phyloP scores from a whole-genome alignment of 2,113 vertebrate species.

The Patagioenas fasciata region DNA sequence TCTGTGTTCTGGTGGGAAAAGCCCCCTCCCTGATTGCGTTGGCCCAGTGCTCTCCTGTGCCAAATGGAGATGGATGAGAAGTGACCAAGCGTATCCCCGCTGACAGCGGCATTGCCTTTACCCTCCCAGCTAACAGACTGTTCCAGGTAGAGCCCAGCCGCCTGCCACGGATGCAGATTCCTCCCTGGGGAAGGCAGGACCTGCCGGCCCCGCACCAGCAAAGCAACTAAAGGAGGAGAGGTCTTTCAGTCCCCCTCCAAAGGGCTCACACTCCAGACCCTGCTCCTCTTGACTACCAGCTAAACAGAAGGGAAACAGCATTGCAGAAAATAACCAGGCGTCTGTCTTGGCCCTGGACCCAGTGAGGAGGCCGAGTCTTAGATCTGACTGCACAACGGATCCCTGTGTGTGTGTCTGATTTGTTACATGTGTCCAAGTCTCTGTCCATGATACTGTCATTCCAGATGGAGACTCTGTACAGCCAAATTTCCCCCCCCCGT shows the following conservation, averaged over 20 bases:
- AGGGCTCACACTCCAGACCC: constrained; percentile 65
- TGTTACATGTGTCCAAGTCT: constrained; percentile 57
- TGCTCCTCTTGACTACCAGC: constrained; percentile 57
- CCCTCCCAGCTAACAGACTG: not conserved
- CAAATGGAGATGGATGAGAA: constrained; percentile 47
- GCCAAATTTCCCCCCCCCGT: not conserved
- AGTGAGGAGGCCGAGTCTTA: constrained; percentile 26
- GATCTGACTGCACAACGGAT: constrained; percentile 52
- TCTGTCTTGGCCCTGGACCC: constrained; percentile 44
- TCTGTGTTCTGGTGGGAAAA: not conserved
- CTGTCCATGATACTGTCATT: constrained; percentile 32
- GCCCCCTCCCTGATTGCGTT: not conserved
- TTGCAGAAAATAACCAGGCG: constrained; percentile 20
- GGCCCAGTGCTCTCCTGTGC: constrained; percentile 46
- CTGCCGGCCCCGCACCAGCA: constrained; percentile 48
- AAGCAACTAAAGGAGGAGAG: constrained; percentile 34
- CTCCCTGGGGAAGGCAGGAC: constrained; percentile 7
- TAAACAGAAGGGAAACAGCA: constrained; percentile 49
- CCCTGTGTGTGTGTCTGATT: constrained; percentile 45
- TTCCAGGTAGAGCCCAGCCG: constrained; percentile 21
- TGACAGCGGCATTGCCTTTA: not conserved
- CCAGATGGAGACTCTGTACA: constrained; percentile 49
- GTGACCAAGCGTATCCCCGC: not conserved
- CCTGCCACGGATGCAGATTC: not conserved
- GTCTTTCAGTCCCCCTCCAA: constrained; percentile 4